Conservation (phyloP, 2,797 vertebrate genomes). For the Anguilla obscura region DNA sequence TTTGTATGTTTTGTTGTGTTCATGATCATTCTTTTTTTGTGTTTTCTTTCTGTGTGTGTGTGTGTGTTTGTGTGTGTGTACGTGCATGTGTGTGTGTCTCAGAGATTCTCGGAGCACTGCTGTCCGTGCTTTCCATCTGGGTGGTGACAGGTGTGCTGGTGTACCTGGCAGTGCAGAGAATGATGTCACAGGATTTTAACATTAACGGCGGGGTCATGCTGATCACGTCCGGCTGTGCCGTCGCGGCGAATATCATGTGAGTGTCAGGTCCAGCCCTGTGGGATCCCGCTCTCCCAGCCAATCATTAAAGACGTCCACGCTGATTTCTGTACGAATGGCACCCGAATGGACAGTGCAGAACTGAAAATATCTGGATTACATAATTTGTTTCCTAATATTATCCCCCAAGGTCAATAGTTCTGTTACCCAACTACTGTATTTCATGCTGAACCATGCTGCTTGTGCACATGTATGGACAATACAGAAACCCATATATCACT, state of each 20-base stretch:
- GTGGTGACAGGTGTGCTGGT: slow-evolving; percentile 79
- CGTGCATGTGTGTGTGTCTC: slow-evolving; percentile 11
- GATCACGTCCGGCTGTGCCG: slow-evolving; percentile 83
- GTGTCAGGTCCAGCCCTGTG: slow-evolving; percentile 25
- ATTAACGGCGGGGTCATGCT: slow-evolving; percentile 82
- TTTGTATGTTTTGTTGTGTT: background rate
- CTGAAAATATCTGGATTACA: background rate
- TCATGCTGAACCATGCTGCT: background rate
- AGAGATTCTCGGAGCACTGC: slow-evolving; percentile 87
- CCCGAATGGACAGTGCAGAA: background rate
- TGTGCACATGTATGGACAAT: background rate
- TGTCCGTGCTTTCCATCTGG: slow-evolving; percentile 89
- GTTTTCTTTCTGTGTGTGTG: background rate
- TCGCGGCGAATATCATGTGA: slow-evolving; percentile 83
- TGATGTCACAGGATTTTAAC: slow-evolving; percentile 77
- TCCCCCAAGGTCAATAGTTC: background rate
- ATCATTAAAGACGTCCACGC: background rate
- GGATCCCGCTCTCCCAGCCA: background rate
- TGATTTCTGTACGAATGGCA: background rate
- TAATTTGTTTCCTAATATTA: background rate
- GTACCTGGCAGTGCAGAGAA: slow-evolving; percentile 77
- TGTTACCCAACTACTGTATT: background rate
- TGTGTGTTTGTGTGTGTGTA: slow-evolving; percentile 36
- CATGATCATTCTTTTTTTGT: background rate
- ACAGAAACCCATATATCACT: background rate